Evolutionary conservation across 1,140 invertebrate species (phyloP), one percentile per base, ranked within the genome.

Genomic region (Drosophila lacertosa): DNA sequence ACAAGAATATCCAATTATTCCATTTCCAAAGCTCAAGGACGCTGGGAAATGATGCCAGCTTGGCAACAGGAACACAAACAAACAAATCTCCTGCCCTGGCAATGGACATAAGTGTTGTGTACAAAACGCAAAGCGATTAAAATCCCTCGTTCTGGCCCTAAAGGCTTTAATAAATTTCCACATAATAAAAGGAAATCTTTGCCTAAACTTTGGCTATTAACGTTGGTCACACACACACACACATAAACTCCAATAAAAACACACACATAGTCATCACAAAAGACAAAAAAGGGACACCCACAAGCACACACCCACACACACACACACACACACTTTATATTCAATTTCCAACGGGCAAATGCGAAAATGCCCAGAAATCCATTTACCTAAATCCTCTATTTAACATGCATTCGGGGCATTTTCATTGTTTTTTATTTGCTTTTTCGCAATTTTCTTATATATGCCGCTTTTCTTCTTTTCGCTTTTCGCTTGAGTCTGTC

Each of bases 341-440:
- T 84, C 81, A 84, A 84, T 84, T 84, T 83, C 77, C 81, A 67
- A n/a, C n/a, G 66, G 77, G 60, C 57, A 77, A 86, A 86, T 86
- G 82, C 77, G 82, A 88, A 86, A 86, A 86, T 86, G 81, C 81
- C 81, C 78, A 88, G 82, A 86, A 86, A 88, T 86, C 81, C 81
- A 86, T 86, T 86, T 86, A 86, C 82, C 74, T 88, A 86, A 86
- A 86, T 86, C 84, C 82, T 88, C 81, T 81, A 88, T 86, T 86
- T 86, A 86, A 77, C 81, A 86, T 88, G 82, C 82, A 88, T 86
- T 86, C 82, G 55, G 82, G 82, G 82, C 81, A 88, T 81, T 88
- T 86, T 86, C 82, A 81, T 82, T 86, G 81, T 86, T 86, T 86
- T 86, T 86, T 88, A 77, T 62, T 63, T 73, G 53, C 40, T 42